A percentile compares a stretch with the other conserved stretches of the same genome.
phyloP scores from a whole-genome alignment of 2,797 vertebrate species.

The Monodelphis domestica region DNA sequence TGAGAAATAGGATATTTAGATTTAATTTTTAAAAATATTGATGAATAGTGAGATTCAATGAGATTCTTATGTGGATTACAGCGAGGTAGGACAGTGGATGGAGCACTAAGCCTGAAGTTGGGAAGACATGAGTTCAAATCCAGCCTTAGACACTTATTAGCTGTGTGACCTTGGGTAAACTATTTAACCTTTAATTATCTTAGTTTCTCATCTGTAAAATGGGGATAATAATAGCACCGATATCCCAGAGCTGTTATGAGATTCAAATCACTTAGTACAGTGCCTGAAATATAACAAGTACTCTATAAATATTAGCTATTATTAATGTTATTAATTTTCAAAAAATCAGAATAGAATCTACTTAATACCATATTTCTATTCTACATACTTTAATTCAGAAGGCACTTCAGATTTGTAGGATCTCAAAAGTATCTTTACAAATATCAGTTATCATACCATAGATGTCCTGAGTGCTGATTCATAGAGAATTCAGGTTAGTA shows the following conservation, averaged over 20 bases:
- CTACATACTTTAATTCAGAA: conserved; percentile 24
- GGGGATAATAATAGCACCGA: neutral
- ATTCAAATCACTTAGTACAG: neutral
- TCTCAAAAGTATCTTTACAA: neutral
- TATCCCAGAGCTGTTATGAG: neutral
- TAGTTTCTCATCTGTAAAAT: neutral
- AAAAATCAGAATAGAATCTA: conserved; percentile 34
- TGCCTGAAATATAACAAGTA: neutral
- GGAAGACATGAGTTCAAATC: neutral
- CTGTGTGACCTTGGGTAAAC: neutral
- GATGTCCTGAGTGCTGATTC: neutral
- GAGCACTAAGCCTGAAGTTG: neutral
- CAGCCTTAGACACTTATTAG: neutral
- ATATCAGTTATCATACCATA: conserved; percentile 11
- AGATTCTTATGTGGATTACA: neutral
- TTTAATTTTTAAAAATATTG: conserved; percentile 22
- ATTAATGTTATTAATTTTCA: conserved; percentile 19
- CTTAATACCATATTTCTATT: neutral
- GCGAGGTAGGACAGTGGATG: neutral
- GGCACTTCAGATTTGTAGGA: conserved; percentile 13
- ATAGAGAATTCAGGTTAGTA: neutral
- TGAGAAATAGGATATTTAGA: neutral
- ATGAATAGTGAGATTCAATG: conserved; percentile 8
- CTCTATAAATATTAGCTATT: neutral
- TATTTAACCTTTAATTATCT: neutral